Evolutionary conservation across 1,140 invertebrate species (phyloP), one percentile per base, ranked within the genome.

Genomic region (Caerostris darwini): DNA sequence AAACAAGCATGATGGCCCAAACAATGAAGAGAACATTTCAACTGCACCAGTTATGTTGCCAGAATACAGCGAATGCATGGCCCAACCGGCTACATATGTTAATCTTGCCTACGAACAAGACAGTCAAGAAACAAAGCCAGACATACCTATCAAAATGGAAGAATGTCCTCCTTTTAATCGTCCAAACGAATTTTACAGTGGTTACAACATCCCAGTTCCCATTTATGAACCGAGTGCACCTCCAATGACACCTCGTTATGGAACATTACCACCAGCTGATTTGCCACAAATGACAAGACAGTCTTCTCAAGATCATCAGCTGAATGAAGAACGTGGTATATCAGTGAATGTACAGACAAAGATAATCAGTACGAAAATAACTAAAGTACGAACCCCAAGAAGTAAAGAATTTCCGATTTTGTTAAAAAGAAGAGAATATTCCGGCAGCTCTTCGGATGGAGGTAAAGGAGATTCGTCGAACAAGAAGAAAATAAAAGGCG

Each of bases 311-410:
- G 19, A 17, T 17, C 8, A 53, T 58, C 12, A 64, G 2, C 17
- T 71, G 3, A 77, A 69, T 17, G 59, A 90, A 56, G 85, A 89
- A 5, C 56, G 86, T 10, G 87, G 93, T n/a, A 94, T 90, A 90
- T 94, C 87, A 6, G 87, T 94, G 17, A 94, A 82, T 71, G 81
- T 94, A 4, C 87, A 94, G 8, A 94, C 93, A 54, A 90, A 71
- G 50, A 90, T 94, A 61, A 77, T 88, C 50, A 90, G 88, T 12
- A 90, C 71, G 17, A 94, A 90, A 85, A 59, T 94, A 50, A 94
- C 93, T 0, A 94, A 94, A 85, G 87, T 58, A 5, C 58, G 61
- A 54, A 85, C 34, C 3, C 59, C 85, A 1, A 61, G 61, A 57
- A 83, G 50, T n/a, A 77, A 77, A 14, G 85, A 93, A 17, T n/a